Conservation (phyloP, 2,797 vertebrate genomes). For the Hafferia zeledoni region DNA sequence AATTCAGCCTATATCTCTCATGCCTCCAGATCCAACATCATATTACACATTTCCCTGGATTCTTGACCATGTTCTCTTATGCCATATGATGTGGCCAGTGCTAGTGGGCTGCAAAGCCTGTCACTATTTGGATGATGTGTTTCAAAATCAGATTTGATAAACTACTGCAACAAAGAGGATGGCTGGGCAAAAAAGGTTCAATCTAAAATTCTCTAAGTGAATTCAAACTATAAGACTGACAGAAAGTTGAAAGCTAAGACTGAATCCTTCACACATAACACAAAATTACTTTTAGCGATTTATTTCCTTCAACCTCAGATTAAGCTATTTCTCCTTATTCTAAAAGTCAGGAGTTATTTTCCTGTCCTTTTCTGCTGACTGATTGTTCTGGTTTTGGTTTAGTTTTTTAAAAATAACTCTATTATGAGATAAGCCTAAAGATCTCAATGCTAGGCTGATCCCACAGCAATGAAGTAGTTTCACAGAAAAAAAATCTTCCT, state of each 20-base stretch:
- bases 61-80: background rate
- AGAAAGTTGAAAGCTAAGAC: background rate
- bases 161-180: background rate
- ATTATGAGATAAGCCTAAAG: background rate
- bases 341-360: background rate
- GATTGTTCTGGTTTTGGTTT: background rate
- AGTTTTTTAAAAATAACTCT: background rate
- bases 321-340: background rate
- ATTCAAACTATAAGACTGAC: constrained; percentile 1
- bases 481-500: background rate
- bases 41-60: background rate
- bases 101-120: background rate
- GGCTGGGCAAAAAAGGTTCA: background rate
- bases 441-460: background rate
- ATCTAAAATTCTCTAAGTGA: background rate
- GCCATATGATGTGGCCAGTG: rapidly evolving
- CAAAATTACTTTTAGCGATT: constrained; percentile 54
- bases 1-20: background rate
- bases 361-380: background rate
- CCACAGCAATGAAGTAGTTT: background rate
- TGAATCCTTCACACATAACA: background rate
- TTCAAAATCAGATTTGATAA: constrained; percentile 10
- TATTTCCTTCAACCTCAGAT: constrained; percentile 12
- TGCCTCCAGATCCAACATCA: background rate
- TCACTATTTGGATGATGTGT: rapidly evolving